A percentile compares a stretch with the other conserved stretches of the same genome.
phyloP scores from a whole-genome alignment of 2,113 vertebrate species.

The Chaetodon auriga region DNA sequence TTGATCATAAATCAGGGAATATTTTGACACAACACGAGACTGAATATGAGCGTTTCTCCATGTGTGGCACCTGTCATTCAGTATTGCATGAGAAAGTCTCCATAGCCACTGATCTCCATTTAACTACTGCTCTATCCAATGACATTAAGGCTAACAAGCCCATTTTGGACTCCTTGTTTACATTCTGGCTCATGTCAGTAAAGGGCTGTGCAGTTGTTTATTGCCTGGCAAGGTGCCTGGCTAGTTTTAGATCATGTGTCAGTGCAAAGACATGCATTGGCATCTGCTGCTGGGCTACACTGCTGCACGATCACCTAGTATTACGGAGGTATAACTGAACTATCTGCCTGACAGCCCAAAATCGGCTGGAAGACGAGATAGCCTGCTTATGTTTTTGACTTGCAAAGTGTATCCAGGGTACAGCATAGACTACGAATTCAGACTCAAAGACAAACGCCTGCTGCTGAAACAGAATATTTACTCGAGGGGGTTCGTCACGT shows the following conservation, averaged over 20 bases:
- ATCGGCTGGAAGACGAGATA: neutral
- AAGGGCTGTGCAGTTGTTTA: constrained; percentile 49
- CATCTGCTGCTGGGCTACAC: constrained; percentile 41
- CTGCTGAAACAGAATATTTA: neutral
- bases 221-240: constrained; percentile 57
- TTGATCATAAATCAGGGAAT: neutral
- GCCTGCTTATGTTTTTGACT: constrained; percentile 3
- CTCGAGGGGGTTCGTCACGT: neutral
- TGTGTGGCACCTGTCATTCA: neutral
- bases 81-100: neutral
- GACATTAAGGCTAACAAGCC: constrained; percentile 28
- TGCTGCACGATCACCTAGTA: neutral
- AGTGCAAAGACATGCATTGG: constrained; percentile 51
- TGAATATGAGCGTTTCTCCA: neutral
- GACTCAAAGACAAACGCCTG: neutral
- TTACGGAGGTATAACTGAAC: neutral
- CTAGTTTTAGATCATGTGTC: constrained; percentile 71
- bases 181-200: constrained; percentile 25
- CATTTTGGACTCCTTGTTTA: constrained; percentile 50
- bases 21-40: neutral
- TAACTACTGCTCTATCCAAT: neutral
- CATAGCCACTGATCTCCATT: neutral
- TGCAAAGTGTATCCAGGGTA: neutral
- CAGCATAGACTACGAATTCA: neutral
- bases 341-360: neutral